phyloP scores from a whole-genome alignment of 2,797 vertebrate species.

The Clarias platycephalus region DNA sequence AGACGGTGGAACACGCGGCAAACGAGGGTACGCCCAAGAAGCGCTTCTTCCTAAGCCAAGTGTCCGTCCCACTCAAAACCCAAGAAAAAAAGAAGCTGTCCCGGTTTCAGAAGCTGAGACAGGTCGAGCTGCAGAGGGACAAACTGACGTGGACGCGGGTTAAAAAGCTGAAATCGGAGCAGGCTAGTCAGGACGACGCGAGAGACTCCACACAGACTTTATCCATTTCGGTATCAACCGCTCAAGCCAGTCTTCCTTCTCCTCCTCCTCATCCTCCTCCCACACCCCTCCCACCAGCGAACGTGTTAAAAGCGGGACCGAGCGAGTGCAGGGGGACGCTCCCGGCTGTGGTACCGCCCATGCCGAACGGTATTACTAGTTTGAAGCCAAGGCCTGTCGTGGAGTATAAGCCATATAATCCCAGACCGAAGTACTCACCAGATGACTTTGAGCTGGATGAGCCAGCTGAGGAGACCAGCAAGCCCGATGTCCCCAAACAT shows the following conservation, averaged over 20 bases:
- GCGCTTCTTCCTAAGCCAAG: constrained; percentile 92
- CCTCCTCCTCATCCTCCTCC: constrained; percentile 4
- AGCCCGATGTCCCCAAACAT: constrained; percentile 45
- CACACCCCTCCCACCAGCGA: constrained; percentile 39
- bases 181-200: constrained; percentile 69
- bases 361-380: constrained; percentile 75
- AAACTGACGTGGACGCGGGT: constrained; percentile 93
- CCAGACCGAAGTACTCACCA: constrained; percentile 75
- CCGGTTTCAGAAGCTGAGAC: constrained; percentile 76
- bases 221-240: constrained; percentile 45
- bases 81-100: constrained; percentile 87
- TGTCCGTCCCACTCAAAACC: constrained; percentile 85
- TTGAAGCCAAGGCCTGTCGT: constrained; percentile 68
- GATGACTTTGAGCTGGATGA: constrained; percentile 79
- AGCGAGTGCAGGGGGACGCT: constrained; percentile 66
- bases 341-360: constrained; percentile 73
- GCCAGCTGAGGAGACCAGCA: constrained; percentile 66
- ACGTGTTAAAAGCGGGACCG: constrained; percentile 63
- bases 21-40: constrained; percentile 75
- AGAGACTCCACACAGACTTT: constrained; percentile 32
- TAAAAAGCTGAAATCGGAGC: constrained; percentile 90
- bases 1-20: constrained; percentile 52
- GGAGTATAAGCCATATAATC: constrained; percentile 78
- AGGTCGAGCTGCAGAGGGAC: constrained; percentile 80
- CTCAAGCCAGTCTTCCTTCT: constrained; percentile 48